phyloP scores from a whole-genome alignment of 92 coral and sea anemone species.

The Scolanthus callimorphus region DNA sequence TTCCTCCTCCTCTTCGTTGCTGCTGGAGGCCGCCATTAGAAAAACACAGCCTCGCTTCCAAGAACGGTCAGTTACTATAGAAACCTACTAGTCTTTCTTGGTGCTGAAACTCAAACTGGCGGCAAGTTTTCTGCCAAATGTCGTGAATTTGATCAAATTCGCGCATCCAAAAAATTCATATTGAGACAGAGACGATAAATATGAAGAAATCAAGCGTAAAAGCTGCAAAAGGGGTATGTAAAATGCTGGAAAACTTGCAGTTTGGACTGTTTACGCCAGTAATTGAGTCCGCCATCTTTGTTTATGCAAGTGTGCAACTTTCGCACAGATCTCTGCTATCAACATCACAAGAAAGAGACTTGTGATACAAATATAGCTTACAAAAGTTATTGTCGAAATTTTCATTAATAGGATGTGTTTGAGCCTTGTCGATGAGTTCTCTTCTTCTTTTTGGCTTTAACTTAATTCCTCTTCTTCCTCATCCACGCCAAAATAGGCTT shows the following conservation, averaged over 20 bases:
- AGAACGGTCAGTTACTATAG: not conserved
- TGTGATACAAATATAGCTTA: no score
- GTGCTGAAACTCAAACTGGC: not conserved
- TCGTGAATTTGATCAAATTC: not conserved
- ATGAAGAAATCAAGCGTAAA: constrained; percentile 71
- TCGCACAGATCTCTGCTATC: no score
- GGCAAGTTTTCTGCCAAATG: not conserved
- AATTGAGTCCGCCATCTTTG: constrained; percentile 36
- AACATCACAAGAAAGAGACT: no score
- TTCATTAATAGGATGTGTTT: no score
- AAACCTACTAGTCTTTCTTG: not conserved
- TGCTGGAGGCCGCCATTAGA: constrained; percentile 3
- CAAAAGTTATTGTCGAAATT: no score
- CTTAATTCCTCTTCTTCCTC: no score
- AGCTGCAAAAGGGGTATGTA: constrained; percentile 60
- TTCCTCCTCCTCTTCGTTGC: no score
- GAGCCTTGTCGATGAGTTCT: no score
- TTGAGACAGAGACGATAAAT: not conserved
- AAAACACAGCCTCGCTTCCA: not conserved
- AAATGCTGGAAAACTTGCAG: not conserved
- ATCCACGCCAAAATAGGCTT: no score
- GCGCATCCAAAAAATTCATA: not conserved
- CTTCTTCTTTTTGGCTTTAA: no score
- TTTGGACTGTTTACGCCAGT: constrained; percentile 1
- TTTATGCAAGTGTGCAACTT: no score